Evolutionary conservation across 2,797 vertebrate species (phyloP), one percentile per base, ranked within the genome.

Genomic region (Siniperca undulata): DNA sequence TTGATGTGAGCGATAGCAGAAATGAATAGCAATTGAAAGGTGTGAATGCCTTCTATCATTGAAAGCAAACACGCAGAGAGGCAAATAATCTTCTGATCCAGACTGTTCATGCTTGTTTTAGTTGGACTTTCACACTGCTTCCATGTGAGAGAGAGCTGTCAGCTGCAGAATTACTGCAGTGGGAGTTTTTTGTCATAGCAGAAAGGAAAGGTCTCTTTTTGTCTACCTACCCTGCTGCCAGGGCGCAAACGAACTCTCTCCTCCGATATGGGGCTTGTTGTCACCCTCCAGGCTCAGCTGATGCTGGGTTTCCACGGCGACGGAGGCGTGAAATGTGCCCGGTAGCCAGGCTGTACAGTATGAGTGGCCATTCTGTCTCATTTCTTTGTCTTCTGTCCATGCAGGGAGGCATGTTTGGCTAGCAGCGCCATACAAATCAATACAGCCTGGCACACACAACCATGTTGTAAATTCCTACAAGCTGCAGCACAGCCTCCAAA

Each of bases 1-100:
- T 84, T 89, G 92, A 93, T 90, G 92, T 77, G 80, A 81, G 78
- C 59, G 88, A 94, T 94, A 92, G 74, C 81, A 88, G 70, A 81
- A 91, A 93, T 93, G 92, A 94, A 91, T 78, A 75, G 88, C 90
- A 87, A 91, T 89, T 94, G 91, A 93, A 93, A 93, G 91, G 90
- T 93, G 90, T 92, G 90, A 93, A 86, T 91, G 86, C 90, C 89
- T 87, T 84, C 81, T 88, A 88, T 87, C 85, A 88, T 88, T 90
- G 89, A 89, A 90, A 86, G 87, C 88, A 86, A 88, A 88, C 83
- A 85, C 19, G n/a, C 74, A 78, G 82, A 87, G 82, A 87, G 82
- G 80, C 84, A 86, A 90, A 88, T 85, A 85, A 90, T 92, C 88
- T 84, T 89, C 80, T 86, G 91, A 87, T 86, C 83, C 87, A 71